Percentiles rank a stretch among this genome's conserved stretches.
These are phyloP conservation scores for Priocnemis perturbator DNA, from an alignment of 2,888 invertebrate species.

Conservation along the genomic window DNA sequence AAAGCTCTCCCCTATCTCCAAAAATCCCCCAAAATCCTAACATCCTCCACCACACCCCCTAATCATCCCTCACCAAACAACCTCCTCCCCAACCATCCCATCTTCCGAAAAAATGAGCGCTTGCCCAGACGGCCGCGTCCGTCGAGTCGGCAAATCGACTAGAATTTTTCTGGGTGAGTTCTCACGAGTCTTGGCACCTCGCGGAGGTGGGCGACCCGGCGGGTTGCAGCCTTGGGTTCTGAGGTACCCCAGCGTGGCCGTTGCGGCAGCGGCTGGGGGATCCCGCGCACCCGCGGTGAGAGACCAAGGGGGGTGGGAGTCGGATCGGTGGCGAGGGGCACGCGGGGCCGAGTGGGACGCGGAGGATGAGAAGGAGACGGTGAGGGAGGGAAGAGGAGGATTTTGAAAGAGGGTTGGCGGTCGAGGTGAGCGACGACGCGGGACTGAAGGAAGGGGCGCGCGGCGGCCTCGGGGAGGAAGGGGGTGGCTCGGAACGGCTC, in stretches of 20 bases:
- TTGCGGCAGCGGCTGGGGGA: constrained; percentile 69
- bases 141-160: constrained; percentile 47
- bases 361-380: constrained; percentile 27
- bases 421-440: constrained; percentile 26
- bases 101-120: no score
- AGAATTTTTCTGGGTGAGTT: constrained; percentile 60
- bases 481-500: constrained; percentile 38
- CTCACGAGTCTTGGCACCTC: constrained; percentile 60
- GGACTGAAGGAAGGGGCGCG: constrained; percentile 21
- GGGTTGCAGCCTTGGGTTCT: constrained; percentile 64
- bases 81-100: no score
- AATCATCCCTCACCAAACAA: no score
- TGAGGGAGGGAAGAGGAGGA: constrained; percentile 32
- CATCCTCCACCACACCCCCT: no score
- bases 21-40: no score
- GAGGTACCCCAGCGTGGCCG: constrained; percentile 74
- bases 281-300: constrained; percentile 67
- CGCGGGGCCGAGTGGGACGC: not conserved
- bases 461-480: constrained; percentile 46
- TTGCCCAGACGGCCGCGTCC: no score
- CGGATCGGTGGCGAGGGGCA: constrained; percentile 20
- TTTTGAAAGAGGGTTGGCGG: constrained; percentile 59
- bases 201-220: constrained; percentile 59
- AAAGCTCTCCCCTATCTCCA: no score
- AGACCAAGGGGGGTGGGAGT: constrained; percentile 41